A percentile compares a stretch with the other conserved stretches of the same genome.
phyloP scores from a whole-genome alignment of 2,113 vertebrate species.

The Oncorhynchus gorbuscha region DNA sequence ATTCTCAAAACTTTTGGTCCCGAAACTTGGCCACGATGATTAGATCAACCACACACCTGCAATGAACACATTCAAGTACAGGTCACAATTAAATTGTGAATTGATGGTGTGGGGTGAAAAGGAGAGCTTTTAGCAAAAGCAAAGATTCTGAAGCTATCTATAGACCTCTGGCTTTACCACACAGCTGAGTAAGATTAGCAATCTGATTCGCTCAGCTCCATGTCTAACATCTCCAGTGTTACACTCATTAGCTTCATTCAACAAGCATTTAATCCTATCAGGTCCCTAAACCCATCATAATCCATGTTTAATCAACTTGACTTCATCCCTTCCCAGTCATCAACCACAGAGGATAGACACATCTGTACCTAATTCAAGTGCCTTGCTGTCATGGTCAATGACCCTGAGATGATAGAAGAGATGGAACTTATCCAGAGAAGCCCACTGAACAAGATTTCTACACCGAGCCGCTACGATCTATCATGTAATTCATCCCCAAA shows the following conservation, averaged over 20 bases:
- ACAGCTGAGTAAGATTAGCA: conserved; percentile 34
- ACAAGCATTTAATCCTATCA: conserved; percentile 59
- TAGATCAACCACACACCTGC: too few relatives aligned
- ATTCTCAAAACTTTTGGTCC: too few relatives aligned
- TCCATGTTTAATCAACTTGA: conserved; percentile 56
- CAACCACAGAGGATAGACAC: conserved; percentile 55
- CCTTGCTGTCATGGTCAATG: conserved; percentile 46
- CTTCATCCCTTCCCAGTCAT: conserved; percentile 50
- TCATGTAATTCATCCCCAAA: conserved; percentile 63
- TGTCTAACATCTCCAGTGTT: background rate
- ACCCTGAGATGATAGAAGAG: conserved; percentile 59
- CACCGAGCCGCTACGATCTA: conserved; percentile 44
- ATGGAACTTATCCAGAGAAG: conserved; percentile 54
- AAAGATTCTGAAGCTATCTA: too few relatives aligned
- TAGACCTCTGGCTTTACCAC: background rate
- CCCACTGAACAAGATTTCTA: conserved; percentile 20
- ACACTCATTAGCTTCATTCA: conserved; percentile 44
- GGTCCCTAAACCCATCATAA: conserved; percentile 33
- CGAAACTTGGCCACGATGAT: too few relatives aligned
- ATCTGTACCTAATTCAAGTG: conserved; percentile 63
- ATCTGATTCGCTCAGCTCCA: conserved; percentile 3
- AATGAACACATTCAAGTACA: too few relatives aligned
- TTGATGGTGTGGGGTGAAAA: too few relatives aligned
- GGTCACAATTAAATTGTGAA: too few relatives aligned
- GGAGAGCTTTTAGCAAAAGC: too few relatives aligned